Percentiles rank a stretch among this genome's conserved stretches.
Evolutionary conservation across 2,113 vertebrate genomes (phyloP).

Genomic region (Apus apus): DNA sequence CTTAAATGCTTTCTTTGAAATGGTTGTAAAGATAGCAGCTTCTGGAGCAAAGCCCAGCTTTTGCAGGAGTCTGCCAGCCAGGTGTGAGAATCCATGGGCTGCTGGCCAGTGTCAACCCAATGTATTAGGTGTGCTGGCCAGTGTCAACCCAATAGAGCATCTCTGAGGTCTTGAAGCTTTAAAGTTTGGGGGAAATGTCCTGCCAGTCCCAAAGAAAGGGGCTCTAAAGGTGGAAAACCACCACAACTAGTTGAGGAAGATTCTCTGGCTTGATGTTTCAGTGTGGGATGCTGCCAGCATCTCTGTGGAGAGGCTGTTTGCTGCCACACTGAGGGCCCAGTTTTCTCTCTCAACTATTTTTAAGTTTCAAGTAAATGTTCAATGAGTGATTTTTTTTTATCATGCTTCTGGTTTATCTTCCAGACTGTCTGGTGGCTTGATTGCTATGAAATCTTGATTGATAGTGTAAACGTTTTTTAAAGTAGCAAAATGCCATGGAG

Average conservation of each 20-base stretch:
- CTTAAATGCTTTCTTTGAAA: slow-evolving; percentile 49
- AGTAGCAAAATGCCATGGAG: background rate
- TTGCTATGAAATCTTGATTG: background rate
- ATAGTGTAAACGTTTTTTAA: background rate
- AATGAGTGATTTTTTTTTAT: background rate
- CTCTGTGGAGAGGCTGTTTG: background rate
- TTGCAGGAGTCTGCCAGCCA: slow-evolving; percentile 16
- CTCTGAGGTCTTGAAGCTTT: background rate
- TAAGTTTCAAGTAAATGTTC: background rate
- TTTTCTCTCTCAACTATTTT: background rate
- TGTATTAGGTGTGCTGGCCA: background rate
- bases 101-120: slow-evolving; percentile 26
- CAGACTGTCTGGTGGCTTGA: background rate
- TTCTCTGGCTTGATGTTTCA: background rate
- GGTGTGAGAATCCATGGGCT: slow-evolving; percentile 4
- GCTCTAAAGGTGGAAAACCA: background rate
- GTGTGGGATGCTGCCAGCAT: background rate
- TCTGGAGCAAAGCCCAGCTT: slow-evolving; percentile 49
- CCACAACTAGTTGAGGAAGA: background rate
- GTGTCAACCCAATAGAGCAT: background rate
- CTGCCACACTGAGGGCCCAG: background rate
- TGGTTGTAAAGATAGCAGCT: slow-evolving; percentile 22
- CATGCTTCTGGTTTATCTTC: background rate
- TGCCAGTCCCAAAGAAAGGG: background rate
- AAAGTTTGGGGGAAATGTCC: background rate